phyloP scores from a whole-genome alignment of 1,140 invertebrate species.

The Drosophila bifasciata region DNA sequence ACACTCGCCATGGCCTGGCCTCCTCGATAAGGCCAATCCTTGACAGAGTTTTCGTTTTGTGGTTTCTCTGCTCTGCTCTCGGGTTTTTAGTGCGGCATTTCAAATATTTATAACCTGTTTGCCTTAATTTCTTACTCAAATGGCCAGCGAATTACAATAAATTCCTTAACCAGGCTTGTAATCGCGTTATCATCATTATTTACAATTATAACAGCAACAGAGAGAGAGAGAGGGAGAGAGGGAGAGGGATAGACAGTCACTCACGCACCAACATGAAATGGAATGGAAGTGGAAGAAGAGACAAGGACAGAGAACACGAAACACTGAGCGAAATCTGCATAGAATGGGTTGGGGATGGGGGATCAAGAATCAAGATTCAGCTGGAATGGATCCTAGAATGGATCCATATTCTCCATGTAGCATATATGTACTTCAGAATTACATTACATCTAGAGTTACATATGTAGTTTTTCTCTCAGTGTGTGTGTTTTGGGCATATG shows the following conservation, averaged over 20 bases:
- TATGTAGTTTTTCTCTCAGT: too few relatives aligned
- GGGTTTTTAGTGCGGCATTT: slow-evolving; percentile 28
- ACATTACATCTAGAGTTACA: too few relatives aligned
- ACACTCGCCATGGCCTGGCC: too few relatives aligned
- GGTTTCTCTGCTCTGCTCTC: too few relatives aligned
- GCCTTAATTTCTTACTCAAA: slow-evolving; percentile 70
- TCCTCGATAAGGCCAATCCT: too few relatives aligned
- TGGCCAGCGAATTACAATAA: slow-evolving; percentile 70
- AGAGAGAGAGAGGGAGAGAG: too few relatives aligned
- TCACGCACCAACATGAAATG: slow-evolving; percentile 9
- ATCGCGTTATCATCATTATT: slow-evolving; percentile 78
- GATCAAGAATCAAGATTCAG: background rate
- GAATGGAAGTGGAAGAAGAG: slow-evolving; percentile 10
- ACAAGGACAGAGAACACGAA: slow-evolving; percentile 15
- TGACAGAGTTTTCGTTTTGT: too few relatives aligned
- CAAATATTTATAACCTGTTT: slow-evolving; percentile 59
- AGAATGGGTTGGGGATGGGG: too few relatives aligned
- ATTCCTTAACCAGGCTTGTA: slow-evolving; percentile 70
- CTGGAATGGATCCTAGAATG: too few relatives aligned
- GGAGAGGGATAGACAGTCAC: too few relatives aligned
- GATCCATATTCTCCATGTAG: too few relatives aligned
- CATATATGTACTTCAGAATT: too few relatives aligned
- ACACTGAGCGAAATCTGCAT: slow-evolving; percentile 16
- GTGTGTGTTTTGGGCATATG: slow-evolving; percentile 45
- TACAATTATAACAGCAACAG: slow-evolving; percentile 65